Evolutionary conservation across 2,888 invertebrate genomes (phyloP).

Genomic region (Laothoe populi): DNA sequence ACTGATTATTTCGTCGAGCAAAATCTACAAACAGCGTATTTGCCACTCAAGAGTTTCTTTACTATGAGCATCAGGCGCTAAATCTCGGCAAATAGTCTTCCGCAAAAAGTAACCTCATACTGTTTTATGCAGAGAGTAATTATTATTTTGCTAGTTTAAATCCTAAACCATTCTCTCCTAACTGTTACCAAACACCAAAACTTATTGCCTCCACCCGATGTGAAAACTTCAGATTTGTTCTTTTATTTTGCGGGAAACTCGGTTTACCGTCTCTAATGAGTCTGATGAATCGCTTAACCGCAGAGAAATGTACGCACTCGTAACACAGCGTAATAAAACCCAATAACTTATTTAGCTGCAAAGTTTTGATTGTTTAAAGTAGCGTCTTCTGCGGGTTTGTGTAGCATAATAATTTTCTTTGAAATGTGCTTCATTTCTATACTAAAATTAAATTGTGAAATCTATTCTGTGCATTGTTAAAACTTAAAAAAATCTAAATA

Average conservation of each 20-base stretch:
- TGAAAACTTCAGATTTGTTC: constrained; percentile 63
- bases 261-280: constrained; percentile 63
- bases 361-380: neutral
- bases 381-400: neutral
- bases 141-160: neutral
- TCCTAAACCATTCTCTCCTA: constrained; percentile 4
- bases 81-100: too few species aligned
- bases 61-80: too few species aligned
- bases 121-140: too few species aligned
- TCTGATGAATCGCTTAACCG: constrained; percentile 53
- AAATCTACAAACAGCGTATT: too few species aligned
- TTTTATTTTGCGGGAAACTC: constrained; percentile 58
- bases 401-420: too few species aligned
- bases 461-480: too few species aligned
- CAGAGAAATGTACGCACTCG: constrained; percentile 7
- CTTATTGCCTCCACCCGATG: constrained; percentile 58
- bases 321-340: neutral
- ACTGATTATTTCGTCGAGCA: too few species aligned
- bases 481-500: too few species aligned
- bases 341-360: neutral
- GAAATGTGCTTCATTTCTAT: too few species aligned
- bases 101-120: too few species aligned
- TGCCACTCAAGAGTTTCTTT: too few species aligned
- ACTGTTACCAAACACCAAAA: constrained; percentile 41
- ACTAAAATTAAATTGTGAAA: too few species aligned